Conservation (phyloP, 1,140 invertebrate species). For the Apis laboriosa region DNA sequence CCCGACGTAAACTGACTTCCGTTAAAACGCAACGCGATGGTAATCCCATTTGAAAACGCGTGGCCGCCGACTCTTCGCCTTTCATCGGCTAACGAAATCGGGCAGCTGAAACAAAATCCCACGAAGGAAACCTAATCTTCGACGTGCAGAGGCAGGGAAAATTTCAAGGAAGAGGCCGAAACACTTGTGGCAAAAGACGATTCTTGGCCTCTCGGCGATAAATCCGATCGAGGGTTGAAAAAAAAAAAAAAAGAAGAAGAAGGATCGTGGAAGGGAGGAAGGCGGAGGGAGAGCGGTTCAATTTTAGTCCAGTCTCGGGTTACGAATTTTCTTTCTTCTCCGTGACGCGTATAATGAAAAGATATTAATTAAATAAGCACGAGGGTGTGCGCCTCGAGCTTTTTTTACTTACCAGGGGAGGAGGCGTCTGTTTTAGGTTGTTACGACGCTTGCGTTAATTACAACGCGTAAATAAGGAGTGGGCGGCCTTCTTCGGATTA, state of each 20-base stretch:
- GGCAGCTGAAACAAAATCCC: slow-evolving; percentile 33
- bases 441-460: neutral
- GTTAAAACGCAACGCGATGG: slow-evolving; percentile 27
- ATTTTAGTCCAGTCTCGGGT: neutral
- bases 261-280: no score
- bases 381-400: no score
- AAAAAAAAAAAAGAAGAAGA: no score
- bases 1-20: slow-evolving; percentile 36
- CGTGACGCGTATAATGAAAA: slow-evolving; percentile 26
- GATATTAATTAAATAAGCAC: slow-evolving; percentile 14
- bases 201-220: no score
- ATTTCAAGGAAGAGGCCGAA: neutral
- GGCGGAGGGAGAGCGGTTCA: neutral
- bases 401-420: neutral
- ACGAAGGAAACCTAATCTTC: slow-evolving; percentile 19
- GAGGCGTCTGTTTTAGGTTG: neutral
- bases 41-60: slow-evolving; percentile 23
- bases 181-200: no score
- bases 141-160: neutral
- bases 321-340: neutral
- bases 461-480: slow-evolving; percentile 9
- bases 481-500: slow-evolving; percentile 8
- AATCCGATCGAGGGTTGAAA: neutral
- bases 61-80: neutral
- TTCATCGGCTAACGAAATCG: slow-evolving; percentile 22